Evolutionary conservation across 2,797 vertebrate genomes (phyloP).

Genomic region (Chaetodon trifasciatus): DNA sequence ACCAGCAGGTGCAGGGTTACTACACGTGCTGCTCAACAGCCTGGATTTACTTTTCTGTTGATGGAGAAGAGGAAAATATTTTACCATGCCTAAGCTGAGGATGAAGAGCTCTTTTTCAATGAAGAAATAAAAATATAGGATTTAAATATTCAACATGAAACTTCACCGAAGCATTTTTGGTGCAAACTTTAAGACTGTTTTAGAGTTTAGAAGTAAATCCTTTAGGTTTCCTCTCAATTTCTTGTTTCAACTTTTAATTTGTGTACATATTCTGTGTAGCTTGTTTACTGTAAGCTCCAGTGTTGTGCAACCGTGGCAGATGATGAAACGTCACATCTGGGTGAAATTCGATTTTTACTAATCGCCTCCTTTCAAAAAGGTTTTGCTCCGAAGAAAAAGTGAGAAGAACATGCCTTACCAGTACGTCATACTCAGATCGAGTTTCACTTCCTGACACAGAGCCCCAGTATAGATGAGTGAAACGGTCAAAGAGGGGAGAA

Average conservation of each 20-base stretch:
- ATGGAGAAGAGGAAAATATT: neutral
- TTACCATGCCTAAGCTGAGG: neutral
- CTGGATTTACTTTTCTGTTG: slow-evolving; percentile 11
- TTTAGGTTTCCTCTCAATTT: neutral
- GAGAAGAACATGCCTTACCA: neutral
- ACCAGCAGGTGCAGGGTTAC: slow-evolving; percentile 47
- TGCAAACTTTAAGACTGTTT: neutral
- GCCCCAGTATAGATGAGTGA: neutral
- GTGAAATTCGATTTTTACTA: neutral
- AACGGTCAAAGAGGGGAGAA: neutral
- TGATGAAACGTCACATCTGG: too few species aligned
- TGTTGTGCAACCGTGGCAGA: neutral
- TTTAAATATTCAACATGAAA: neutral
- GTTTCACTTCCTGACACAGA: neutral
- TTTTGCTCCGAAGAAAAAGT: neutral
- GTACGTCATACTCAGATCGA: neutral
- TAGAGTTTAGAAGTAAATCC: too few species aligned
- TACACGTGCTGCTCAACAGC: slow-evolving; percentile 2
- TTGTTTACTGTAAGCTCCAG: neutral
- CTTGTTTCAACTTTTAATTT: neutral
- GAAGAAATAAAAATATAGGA: neutral
- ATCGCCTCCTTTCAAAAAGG: neutral
- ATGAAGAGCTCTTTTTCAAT: neutral
- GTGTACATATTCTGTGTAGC: neutral
- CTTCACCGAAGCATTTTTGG: neutral